phyloP scores from a whole-genome alignment of 2,797 vertebrate species.

The Rachycentron canadum region DNA sequence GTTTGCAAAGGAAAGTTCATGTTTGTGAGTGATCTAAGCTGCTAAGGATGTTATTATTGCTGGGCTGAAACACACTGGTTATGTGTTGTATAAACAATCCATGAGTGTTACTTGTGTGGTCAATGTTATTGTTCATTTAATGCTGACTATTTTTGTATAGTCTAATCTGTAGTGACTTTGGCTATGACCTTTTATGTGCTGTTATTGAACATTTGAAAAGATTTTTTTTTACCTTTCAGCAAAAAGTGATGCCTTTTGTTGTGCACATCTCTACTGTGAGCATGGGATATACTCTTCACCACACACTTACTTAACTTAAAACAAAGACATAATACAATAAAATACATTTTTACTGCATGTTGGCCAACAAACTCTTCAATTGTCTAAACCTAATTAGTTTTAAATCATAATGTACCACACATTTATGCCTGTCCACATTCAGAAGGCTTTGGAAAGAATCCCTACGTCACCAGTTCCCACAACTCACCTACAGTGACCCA shows the following conservation, averaged over 20 bases:
- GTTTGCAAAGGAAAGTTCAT: no score
- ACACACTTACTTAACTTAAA: slow-evolving; percentile 22
- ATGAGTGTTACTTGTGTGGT: no score
- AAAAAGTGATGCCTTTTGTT: not conserved
- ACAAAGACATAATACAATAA: slow-evolving; percentile 23
- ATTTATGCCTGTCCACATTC: slow-evolving; percentile 24
- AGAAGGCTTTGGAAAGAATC: slow-evolving; percentile 63
- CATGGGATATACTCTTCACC: not conserved
- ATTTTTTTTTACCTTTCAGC: no score
- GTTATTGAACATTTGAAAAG: no score
- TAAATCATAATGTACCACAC: slow-evolving; percentile 30
- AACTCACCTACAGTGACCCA: slow-evolving; percentile 63
- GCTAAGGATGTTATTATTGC: no score
- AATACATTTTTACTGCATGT: slow-evolving; percentile 21
- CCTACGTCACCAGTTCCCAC: slow-evolving; percentile 59
- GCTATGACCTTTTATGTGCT: no score
- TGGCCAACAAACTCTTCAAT: slow-evolving; percentile 17
- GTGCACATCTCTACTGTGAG: slow-evolving; percentile 25
- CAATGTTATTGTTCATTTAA: no score
- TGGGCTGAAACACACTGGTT: no score
- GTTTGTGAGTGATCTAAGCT: no score
- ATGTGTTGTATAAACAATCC: no score
- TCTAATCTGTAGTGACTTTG: no score
- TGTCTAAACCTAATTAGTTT: slow-evolving; percentile 36
- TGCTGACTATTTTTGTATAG: no score